Base-by-base conservation (phyloP, 2,113 vertebrate genomes). In the Hiodon alosoides region DNA sequence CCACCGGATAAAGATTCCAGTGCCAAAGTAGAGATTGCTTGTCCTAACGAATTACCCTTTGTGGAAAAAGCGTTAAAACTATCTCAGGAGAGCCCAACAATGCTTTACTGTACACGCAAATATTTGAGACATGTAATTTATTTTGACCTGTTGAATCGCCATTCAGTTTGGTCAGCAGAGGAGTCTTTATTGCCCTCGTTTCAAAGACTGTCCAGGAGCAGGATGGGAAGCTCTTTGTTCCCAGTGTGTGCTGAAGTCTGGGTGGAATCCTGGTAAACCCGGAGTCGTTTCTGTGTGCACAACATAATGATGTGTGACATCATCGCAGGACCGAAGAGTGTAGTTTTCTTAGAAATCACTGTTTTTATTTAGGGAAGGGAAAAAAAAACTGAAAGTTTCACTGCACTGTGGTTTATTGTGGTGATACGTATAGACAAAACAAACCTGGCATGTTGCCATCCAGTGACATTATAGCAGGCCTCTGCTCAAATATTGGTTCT, bases 51-150 rank as follows among this genome's bases (percentile, higher is more conserved):
- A 73, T 74, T 78, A 73, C 62, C 50, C 50, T 46, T 73, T 62
- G 58, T 68, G 61, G 71, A 69, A 69, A 65, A 73, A 78, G 55
- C 65, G 67, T 72, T 72, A 73, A 73, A 62, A 47, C 14, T 51
- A n/a, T 61, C 10, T 50, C 7, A 17, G 47, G 11, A 50, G 17
- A 53, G 47, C 53, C 57, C 5, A 17, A 7, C 73, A 13, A 16
- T 7, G 16, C 62, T 67, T 14, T 51, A 64, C 71, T 54, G 76
- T 73, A 61, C 71, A 61, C 59, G 61, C 64, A 55, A 64, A 78
- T 61, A 73, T 78, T 73, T 78, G 66, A 72, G 70, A 62, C 66
- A 31, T 54, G 57, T 60, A 69, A 76, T 73, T 78, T 73, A 78
- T 78, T 73, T 73, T 78, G 62, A 73, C 46, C 71, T 60, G n/a